Evolutionary conservation across 2,888 invertebrate genomes (phyloP).

Genomic region (Oeneis ivallda): DNA sequence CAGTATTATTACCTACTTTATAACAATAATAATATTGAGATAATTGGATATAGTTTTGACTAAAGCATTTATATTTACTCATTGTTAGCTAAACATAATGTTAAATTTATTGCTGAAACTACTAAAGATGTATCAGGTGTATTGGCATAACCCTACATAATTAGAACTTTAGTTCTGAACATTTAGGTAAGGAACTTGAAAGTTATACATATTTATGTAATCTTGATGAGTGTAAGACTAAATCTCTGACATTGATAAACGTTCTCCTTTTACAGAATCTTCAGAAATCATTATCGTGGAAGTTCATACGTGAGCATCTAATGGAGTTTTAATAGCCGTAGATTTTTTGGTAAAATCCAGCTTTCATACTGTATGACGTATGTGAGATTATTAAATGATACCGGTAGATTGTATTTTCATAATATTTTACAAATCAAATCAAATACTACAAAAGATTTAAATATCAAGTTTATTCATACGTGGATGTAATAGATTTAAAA

Average conservation of each 20-base stretch:
- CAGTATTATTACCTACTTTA: neutral
- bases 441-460: too few relatives aligned
- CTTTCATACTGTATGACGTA: too few relatives aligned
- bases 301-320: slow-evolving; percentile 16
- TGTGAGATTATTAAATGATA: neutral
- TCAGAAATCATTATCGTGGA: slow-evolving; percentile 15
- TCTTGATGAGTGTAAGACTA: slow-evolving; percentile 8
- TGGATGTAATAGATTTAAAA: too few relatives aligned
- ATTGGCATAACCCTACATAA: slow-evolving; percentile 5
- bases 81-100: neutral
- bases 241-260: slow-evolving; percentile 16
- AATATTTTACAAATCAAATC: neutral
- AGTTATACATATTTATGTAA: slow-evolving; percentile 11
- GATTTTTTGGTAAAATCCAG: slow-evolving; percentile 7
- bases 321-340: slow-evolving; percentile 17
- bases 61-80: neutral
- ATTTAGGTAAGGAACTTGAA: neutral
- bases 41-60: neutral
- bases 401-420: neutral
- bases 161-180: neutral
- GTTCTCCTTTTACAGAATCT: slow-evolving; percentile 6
- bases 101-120: neutral
- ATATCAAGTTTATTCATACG: too few relatives aligned
- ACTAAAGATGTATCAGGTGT: neutral
- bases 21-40: too few relatives aligned